Base-by-base conservation (phyloP, 2,113 vertebrate genomes). In the Lanius ludovicianus region DNA sequence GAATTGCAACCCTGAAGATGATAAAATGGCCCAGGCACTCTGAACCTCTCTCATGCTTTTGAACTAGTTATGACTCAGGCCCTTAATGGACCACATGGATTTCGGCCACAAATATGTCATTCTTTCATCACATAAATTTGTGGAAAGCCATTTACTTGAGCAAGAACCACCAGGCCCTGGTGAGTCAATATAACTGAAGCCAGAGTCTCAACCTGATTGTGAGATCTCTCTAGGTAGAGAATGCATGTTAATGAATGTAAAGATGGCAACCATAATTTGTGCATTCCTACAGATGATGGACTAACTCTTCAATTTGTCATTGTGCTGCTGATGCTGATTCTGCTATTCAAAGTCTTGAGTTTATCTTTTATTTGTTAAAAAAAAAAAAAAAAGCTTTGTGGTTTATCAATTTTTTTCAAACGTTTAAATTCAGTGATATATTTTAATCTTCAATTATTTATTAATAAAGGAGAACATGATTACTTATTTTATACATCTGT, bases 321-420 rank as follows among this genome's bases (percentile, higher is more conserved):
- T 6, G 0, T 71, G 16, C 3, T 3, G 9, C 11, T 68, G 47
- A 28, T 57, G 41, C 33, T 37, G 18, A 53, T 27, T 67, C 33
- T 37, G 20, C 47, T 35, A 46, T 19, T 4, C 15, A 22, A 47
- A 74, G 31, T 49, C 10, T 67, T 4, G 0, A 33, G 19, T 35
- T 68, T 56, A 49, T 1, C 14, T 49, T 76, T 69, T 7, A 4
- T 13, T 59, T 71, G 3, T n/a, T 81, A 57, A 76, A 44, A 33
- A 33, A 27, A 37, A 37, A 37, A 37, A 37, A 70, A 71, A 31
- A 3, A 1, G 1, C 16, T 33, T 14, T 1, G 14, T 6, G 6
- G 37, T 63, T 50, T 22, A 28, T 37, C 2, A 39, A 5, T n/a
- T 87, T 74, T 74, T 35, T 84, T 64, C 12, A 53, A 57, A 25